A percentile compares a stretch with the other conserved stretches of the same genome.
These are phyloP conservation scores for Tethea ocularis DNA, from an alignment of 2,888 invertebrate species.

Conservation along the genomic window DNA sequence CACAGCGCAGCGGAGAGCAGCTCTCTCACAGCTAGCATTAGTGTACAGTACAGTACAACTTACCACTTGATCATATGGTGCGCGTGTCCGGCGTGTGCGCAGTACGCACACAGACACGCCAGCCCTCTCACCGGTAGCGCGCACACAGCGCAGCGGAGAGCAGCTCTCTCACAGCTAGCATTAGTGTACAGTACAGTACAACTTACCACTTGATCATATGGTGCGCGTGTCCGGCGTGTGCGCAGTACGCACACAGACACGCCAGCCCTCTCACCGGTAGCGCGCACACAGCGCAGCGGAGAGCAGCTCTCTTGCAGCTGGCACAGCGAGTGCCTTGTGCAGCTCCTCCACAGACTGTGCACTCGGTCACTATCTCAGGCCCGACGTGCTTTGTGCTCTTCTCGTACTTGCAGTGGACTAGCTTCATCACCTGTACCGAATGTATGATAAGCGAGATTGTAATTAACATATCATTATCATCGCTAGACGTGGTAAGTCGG, in stretches of 20 bases:
- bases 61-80: constrained; percentile 87
- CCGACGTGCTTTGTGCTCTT: constrained; percentile 79
- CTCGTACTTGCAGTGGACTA: constrained; percentile 68
- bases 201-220: constrained; percentile 86
- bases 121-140: constrained; percentile 92
- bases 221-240: constrained; percentile 95
- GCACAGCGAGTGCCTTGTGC: constrained; percentile 54
- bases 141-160: constrained; percentile 93
- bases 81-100: constrained; percentile 97
- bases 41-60: too few species aligned
- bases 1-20: constrained; percentile 84
- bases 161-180: constrained; percentile 86
- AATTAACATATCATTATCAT: too few species aligned
- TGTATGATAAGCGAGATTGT: background rate
- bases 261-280: constrained; percentile 85
- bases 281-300: constrained; percentile 76
- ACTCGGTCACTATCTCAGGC: constrained; percentile 89
- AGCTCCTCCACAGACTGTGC: constrained; percentile 85
- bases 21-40: constrained; percentile 84
- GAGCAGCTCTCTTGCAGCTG: constrained; percentile 31
- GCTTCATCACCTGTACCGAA: constrained; percentile 82
- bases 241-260: constrained; percentile 94
- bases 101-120: constrained; percentile 93
- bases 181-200: too few species aligned
- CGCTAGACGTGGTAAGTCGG: too few species aligned